Conservation (phyloP, 2,113 vertebrate genomes). For the Tiliqua scincoides region DNA sequence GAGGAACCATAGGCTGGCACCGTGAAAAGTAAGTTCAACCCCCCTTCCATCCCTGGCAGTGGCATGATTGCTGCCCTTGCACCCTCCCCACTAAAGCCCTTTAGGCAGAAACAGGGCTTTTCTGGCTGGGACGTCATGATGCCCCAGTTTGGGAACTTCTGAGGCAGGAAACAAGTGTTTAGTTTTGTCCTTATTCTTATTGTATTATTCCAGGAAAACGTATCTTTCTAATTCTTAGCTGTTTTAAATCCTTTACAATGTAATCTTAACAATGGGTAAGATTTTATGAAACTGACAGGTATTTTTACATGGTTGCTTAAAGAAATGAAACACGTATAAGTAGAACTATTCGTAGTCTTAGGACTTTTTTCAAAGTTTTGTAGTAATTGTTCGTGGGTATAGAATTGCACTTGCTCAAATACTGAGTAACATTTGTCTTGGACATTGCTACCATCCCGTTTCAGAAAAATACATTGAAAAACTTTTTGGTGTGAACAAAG, state of each 20-base stretch:
- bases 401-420: neutral
- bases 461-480: constrained; percentile 94
- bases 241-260: neutral
- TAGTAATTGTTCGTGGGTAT: neutral
- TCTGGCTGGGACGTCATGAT: too few relatives aligned
- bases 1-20: too few relatives aligned
- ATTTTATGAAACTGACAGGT: neutral
- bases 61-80: too few relatives aligned
- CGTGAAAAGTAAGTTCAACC: too few relatives aligned
- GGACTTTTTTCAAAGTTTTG: neutral
- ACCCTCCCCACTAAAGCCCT: too few relatives aligned
- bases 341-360: neutral
- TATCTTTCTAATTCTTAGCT: neutral
- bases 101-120: too few relatives aligned
- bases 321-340: neutral
- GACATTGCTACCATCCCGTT: constrained; percentile 24
- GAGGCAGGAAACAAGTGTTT: neutral
- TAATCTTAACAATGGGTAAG: neutral
- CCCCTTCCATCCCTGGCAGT: too few relatives aligned
- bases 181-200: neutral
- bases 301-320: neutral
- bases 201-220: neutral
- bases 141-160: too few relatives aligned
- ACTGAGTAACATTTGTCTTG: neutral
- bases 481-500: constrained; percentile 91